Evolutionary conservation across 2,797 vertebrate species (phyloP), one percentile per base, ranked within the genome.

Genomic region (Acanthurus lineatus): DNA sequence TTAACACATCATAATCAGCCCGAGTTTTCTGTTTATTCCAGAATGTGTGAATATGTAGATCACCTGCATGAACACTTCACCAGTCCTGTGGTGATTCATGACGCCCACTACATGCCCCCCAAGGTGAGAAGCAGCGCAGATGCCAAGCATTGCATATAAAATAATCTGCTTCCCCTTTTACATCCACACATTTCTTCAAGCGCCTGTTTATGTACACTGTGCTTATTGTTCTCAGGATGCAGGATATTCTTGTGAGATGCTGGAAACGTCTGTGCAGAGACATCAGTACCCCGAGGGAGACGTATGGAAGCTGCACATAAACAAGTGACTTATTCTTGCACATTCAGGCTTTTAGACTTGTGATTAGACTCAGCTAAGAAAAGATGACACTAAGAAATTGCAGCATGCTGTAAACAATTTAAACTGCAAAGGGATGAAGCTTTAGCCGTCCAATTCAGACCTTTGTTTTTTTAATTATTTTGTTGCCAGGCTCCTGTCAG

Each of bases 1-100:
- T 45, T 0, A 25, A 8, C 12, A 14, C 11, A 12, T 79, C 19
- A 58, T 6, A 48, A 49, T 16, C 6, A 17, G 5, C 2, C 0
- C 1, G 9, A 11, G 15, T 51, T 19, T 32, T 48, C 52, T 11
- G 5, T 16, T 64, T 17, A 2, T 45, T 40, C n/a, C 73, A 97
- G 97, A 88, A 96, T 97, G 96, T 97, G 96, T 64, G 96, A 97
- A 70, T 97, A 96, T 22, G 96, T 97, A 0, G 95, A 97, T 73
- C 96, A 97, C 73, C 93, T 97, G 12, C 96, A 97, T 0, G 95
- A 97, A 73, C 97, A 97, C 82, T 97, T 97, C 79, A 92, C 69
- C 83, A 93, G 94, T 73, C 96, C 97, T 0, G 95, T 95, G 47
- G 54, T 90, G 38, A 96, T 97, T 82, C 85, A 47, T 17, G 86